A percentile compares a stretch with the other conserved stretches of the same genome.
phyloP scores from a whole-genome alignment of 2,888 invertebrate genomes.

The Heliconius cydno region DNA sequence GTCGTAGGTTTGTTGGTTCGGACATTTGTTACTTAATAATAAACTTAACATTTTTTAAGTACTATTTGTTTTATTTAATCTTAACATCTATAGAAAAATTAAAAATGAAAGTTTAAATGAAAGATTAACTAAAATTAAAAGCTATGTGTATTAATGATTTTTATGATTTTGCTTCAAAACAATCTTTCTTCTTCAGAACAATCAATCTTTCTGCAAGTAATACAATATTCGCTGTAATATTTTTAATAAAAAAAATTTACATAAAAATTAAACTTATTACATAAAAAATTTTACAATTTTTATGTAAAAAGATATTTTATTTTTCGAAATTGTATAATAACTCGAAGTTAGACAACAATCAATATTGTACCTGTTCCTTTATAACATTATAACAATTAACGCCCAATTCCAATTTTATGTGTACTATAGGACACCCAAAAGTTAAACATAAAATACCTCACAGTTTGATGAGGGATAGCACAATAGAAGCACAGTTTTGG shows the following conservation, averaged over 20 bases:
- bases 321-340: too few relatives aligned
- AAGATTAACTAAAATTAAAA: too few relatives aligned
- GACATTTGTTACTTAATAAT: constrained; percentile 51
- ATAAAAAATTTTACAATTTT: too few relatives aligned
- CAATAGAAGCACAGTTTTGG: background rate
- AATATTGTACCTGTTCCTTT: too few relatives aligned
- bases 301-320: background rate
- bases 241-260: too few relatives aligned
- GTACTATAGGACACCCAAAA: background rate
- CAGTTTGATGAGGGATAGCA: background rate
- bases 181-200: too few relatives aligned
- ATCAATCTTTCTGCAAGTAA: too few relatives aligned
- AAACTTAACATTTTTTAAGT: constrained; percentile 49
- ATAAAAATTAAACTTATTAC: too few relatives aligned
- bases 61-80: constrained; percentile 24
- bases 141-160: too few relatives aligned
- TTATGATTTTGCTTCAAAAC: too few relatives aligned
- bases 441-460: background rate
- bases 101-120: background rate
- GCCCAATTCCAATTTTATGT: background rate
- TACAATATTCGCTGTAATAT: too few relatives aligned
- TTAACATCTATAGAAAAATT: background rate
- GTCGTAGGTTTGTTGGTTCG: constrained; percentile 45
- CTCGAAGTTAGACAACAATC: too few relatives aligned
- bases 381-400: background rate